Conservation (phyloP, 1,140 invertebrate genomes). For the Drosophila teissieri region DNA sequence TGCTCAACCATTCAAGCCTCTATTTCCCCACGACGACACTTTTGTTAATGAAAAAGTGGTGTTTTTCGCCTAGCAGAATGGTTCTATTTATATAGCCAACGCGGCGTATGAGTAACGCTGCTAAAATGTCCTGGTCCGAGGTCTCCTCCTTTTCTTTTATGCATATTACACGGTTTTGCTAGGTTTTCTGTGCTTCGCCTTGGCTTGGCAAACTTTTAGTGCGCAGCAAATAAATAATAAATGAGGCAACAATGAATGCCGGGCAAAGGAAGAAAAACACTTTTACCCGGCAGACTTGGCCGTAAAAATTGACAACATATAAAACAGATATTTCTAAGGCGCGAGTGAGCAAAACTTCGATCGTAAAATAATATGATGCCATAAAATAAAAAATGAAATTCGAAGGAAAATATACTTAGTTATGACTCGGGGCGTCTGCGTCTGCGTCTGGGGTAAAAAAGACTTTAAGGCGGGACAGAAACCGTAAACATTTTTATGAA, state of each 20-base stretch:
- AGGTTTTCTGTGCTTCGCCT: conserved; percentile 24
- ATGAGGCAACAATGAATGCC: conserved; percentile 41
- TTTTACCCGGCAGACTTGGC: conserved; percentile 19
- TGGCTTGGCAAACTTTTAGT: conserved; percentile 42
- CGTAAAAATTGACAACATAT: conserved; percentile 59
- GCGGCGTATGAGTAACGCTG: conserved; percentile 60
- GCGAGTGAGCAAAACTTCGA: conserved; percentile 27
- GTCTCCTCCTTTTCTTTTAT: conserved; percentile 26
- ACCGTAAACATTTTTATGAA: conserved; percentile 29
- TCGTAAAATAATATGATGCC: conserved; percentile 50
- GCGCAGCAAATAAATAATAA: conserved; percentile 62
- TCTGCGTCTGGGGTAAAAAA: conserved; percentile 25
- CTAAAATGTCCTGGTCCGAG: conserved; percentile 10
- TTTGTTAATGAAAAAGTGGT: conserved; percentile 65
- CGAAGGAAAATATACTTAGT: conserved; percentile 44
- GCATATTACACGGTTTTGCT: conserved; percentile 67
- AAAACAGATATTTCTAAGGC: conserved; percentile 46
- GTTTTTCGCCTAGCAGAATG: conserved; percentile 31
- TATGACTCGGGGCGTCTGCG: conserved; percentile 51
- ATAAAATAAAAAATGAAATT: conserved; percentile 26
- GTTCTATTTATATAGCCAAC: conserved; percentile 36
- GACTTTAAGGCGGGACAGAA: conserved; percentile 45
- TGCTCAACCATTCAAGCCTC: conserved; percentile 3
- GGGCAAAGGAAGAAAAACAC: conserved; percentile 16
- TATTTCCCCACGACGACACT: conserved; percentile 21